Evolutionary conservation across 2,888 invertebrate genomes (phyloP).

Genomic region (Miltochrista miniata): DNA sequence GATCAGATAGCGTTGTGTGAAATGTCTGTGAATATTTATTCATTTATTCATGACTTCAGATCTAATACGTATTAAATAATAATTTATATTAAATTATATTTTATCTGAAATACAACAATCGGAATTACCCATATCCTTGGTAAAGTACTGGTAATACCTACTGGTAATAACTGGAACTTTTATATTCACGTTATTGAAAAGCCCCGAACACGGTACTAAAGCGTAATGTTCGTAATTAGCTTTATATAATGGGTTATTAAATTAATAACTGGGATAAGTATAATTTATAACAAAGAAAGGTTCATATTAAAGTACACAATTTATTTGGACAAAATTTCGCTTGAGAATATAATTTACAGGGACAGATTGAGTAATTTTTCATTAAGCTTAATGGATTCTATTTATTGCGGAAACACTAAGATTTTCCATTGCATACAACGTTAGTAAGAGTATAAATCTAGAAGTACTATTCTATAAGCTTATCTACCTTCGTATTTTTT

Average conservation of each 20-base stretch:
- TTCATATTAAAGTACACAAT: conserved; percentile 28
- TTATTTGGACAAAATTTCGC: conserved; percentile 24
- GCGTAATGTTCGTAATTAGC: conserved; percentile 60
- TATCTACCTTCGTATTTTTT: too few relatives aligned
- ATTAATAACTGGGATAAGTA: conserved; percentile 48
- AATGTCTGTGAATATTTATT: too few relatives aligned
- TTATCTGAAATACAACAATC: too few relatives aligned
- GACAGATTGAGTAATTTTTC: not conserved
- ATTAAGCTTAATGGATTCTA: not conserved
- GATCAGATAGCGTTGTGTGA: too few relatives aligned
- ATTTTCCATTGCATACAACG: too few relatives aligned
- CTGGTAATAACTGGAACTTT: conserved; percentile 55
- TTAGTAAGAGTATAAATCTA: too few relatives aligned
- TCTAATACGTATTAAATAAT: too few relatives aligned
- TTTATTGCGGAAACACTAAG: not conserved
- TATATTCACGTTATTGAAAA: conserved; percentile 63
- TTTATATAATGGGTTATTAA: conserved; percentile 53
- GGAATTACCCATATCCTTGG: too few relatives aligned
- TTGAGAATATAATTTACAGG: conserved; percentile 16
- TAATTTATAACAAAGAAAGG: conserved; percentile 38
- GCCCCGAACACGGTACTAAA: conserved; percentile 49
- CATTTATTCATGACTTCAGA: too few relatives aligned
- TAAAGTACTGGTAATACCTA: conserved; percentile 33
- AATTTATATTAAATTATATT: too few relatives aligned
- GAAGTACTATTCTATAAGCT: too few relatives aligned